Evolutionary conservation across 2,113 vertebrate genomes (phyloP), one percentile per base, ranked within the genome.

Genomic region (Gavialis gangeticus): DNA sequence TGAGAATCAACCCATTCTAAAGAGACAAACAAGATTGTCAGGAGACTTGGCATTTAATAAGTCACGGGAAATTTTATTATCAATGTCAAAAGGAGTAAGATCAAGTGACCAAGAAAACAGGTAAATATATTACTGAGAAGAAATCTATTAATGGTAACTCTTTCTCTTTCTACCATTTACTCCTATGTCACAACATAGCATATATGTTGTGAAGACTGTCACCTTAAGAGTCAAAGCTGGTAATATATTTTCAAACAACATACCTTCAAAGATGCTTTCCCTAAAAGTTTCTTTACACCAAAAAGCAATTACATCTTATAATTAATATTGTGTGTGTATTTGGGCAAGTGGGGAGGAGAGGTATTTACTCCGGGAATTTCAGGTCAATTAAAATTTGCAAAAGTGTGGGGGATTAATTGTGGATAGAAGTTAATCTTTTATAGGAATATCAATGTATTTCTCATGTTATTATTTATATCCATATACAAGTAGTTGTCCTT

Each of bases 321-420:
- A 46, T 21, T 24, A 73, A 22, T 24, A 22, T 8, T 12, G 25
- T 13, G 22, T 28, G 28, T 92, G 93, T 94, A 60, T 73, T 15
- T 87, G 58, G 2, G 93, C 95, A 82, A 82, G 85, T 94, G 85
- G 57, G 19, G 62, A 91, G 34, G 5, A 24, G 34, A 3, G 27
- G 54, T 82, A 19, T 83, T 69, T 85, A 69, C 13, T 79, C 27
- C 69, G 93, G 84, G 90, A 97, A 95, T 92, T 97, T 96, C 83
- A 77, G 27, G 75, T 92, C 27, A 95, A 89, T 90, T 75, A 92
- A 96, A 25, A 73, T 69, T 30, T 34, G 19, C 21, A 73, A 46
- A 19, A 73, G 12, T 13, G 24, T 19, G 22, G 67, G 25, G 69
- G 34, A 12, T 73, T 24, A 24, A 56, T 37, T 0, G 77, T 77